Percentiles rank a stretch among this genome's conserved stretches.
phyloP scores from a whole-genome alignment of 2,113 vertebrate genomes.

The Coptodon bakossiorum region DNA sequence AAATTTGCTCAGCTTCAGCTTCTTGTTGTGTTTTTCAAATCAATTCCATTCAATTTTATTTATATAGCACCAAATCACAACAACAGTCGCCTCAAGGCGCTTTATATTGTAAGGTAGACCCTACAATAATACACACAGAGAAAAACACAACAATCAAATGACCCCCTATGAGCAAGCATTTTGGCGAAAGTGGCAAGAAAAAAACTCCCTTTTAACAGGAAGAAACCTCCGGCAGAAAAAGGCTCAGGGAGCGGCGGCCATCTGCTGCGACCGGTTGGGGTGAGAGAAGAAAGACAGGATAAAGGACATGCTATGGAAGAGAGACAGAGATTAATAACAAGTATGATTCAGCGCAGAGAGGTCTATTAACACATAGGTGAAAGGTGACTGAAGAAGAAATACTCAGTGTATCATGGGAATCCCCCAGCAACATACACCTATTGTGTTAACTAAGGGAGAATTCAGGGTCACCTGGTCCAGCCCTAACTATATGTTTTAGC shows the following conservation, averaged over 20 bases:
- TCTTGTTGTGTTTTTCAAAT: not conserved
- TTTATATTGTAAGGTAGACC: not conserved
- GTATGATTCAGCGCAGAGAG: not conserved
- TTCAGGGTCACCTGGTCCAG: not conserved
- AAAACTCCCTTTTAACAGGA: not conserved
- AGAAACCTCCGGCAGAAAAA: not conserved
- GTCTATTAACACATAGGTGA: not conserved
- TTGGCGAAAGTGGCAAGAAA: not conserved
- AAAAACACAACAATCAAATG: not conserved
- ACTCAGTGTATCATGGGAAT: not conserved
- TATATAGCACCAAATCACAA: not conserved
- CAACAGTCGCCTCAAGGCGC: not conserved
- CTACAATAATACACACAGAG: not conserved
- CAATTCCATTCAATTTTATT: not conserved
- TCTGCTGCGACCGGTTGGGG: rapidly evolving
- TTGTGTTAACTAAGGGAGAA: not conserved
- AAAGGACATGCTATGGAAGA: not conserved
- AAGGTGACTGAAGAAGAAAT: not conserved
- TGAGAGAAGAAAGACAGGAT: not conserved
- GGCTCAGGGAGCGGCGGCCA: not conserved
- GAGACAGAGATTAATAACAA: not conserved
- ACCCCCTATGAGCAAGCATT: not conserved
- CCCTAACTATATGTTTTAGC: not conserved
- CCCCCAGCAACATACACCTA: not conserved
- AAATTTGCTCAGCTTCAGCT: not conserved